Conservation (phyloP, 2,797 vertebrate genomes). For the Tympanoctomys barrerae region DNA sequence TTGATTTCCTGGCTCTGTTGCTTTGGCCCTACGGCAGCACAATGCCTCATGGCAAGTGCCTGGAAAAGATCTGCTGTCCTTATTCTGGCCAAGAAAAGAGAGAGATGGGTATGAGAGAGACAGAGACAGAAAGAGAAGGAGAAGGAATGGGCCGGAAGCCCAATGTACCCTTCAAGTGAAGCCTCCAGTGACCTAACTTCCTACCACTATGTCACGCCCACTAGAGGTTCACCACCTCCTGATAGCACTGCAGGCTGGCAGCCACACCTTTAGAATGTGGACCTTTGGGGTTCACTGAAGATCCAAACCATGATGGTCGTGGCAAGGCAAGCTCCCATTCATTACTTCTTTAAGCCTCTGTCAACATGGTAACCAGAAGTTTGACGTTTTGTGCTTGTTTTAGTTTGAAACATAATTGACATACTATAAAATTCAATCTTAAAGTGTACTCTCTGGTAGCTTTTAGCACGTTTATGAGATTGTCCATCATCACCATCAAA, state of each 20-base stretch:
- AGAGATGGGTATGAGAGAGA: neutral
- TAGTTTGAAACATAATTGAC: neutral
- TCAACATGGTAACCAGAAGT: neutral
- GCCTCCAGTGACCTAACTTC: neutral
- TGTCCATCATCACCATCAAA: neutral
- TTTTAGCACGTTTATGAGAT: neutral
- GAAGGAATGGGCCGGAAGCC: neutral
- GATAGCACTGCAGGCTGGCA: too few species aligned
- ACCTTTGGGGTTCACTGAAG: neutral
- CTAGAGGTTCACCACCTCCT: neutral
- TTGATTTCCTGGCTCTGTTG: neutral
- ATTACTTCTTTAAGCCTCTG: neutral
- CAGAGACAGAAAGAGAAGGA: neutral
- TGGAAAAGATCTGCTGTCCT: neutral
- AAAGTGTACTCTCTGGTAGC: neutral
- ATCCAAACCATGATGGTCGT: neutral
- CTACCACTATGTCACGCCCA: too few species aligned
- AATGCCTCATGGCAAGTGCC: neutral
- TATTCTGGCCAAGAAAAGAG: neutral
- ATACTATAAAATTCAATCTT: slow-evolving; percentile 11
- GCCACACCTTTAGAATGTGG: neutral
- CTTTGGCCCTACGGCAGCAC: too few species aligned
- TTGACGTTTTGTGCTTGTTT: neutral
- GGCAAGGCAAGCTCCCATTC: neutral
- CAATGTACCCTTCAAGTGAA: neutral